phyloP scores from a whole-genome alignment of 1,140 invertebrate species.

The Sycophaga agraensis region DNA sequence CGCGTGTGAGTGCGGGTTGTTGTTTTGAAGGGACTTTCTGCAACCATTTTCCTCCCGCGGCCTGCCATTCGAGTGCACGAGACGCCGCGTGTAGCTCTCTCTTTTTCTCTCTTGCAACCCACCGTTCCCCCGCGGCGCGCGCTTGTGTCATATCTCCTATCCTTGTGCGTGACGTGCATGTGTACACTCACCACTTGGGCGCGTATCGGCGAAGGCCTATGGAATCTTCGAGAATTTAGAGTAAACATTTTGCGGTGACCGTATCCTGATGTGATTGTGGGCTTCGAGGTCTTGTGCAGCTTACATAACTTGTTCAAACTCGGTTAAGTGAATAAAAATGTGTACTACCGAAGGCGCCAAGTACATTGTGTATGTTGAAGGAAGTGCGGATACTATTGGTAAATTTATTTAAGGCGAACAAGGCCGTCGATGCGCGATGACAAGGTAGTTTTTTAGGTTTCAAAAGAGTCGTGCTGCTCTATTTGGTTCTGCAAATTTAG shows the following conservation, averaged over 20 bases:
- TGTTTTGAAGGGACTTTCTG: constrained; percentile 5
- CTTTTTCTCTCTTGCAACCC: too few species aligned
- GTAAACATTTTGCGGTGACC: background rate
- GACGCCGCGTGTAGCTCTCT: background rate
- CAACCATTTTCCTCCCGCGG: constrained; percentile 12
- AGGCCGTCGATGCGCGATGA: background rate
- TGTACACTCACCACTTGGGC: background rate
- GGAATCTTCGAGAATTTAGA: constrained; percentile 22
- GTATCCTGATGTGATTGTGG: background rate
- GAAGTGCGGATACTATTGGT: background rate
- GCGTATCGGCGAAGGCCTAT: background rate
- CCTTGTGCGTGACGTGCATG: too few species aligned
- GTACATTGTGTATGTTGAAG: constrained; percentile 8
- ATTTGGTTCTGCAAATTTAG: constrained; percentile 1
- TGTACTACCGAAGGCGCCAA: background rate
- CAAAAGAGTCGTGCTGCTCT: background rate
- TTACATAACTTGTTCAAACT: constrained; percentile 5
- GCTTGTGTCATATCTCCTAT: too few species aligned
- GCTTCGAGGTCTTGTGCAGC: background rate
- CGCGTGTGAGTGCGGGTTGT: background rate
- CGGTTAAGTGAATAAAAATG: background rate
- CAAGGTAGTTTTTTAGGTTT: background rate
- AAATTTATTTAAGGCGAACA: background rate
- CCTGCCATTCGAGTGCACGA: too few species aligned
- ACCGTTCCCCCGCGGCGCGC: background rate